Percentiles rank a stretch among this genome's conserved stretches.
phyloP scores from a whole-genome alignment of 2,113 vertebrate species.

The Vidua chalybeata region DNA sequence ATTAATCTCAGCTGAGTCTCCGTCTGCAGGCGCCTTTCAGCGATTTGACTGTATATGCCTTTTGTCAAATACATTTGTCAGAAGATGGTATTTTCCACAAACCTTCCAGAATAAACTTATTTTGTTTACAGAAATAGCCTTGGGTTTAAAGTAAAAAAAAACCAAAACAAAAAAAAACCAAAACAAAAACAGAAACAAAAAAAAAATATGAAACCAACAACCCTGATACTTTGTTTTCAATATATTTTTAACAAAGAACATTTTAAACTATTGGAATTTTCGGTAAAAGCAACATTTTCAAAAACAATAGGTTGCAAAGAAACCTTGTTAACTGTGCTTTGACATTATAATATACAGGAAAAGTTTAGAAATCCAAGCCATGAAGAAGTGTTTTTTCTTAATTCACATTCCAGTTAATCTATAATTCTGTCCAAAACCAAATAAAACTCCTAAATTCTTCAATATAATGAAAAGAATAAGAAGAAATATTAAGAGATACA shows the following conservation, averaged over 20 bases:
- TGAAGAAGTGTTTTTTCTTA: background rate
- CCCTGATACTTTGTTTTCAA: background rate
- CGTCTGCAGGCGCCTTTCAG: background rate
- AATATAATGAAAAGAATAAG: background rate
- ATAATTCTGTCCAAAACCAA: background rate
- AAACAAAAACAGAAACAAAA: too few relatives aligned
- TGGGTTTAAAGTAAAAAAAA: background rate
- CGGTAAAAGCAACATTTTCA: background rate
- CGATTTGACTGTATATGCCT: background rate
- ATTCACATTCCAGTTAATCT: background rate
- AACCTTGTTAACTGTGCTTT: background rate
- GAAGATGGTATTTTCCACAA: background rate
- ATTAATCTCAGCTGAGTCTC: slow-evolving; percentile 12
- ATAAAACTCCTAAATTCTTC: background rate
- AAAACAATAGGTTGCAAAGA: background rate
- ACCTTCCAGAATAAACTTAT: background rate
- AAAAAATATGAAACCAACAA: background rate
- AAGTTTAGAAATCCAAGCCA: background rate
- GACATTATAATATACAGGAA: background rate
- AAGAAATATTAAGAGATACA: background rate
- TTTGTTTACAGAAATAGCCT: slow-evolving; percentile 25
- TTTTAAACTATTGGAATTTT: background rate
- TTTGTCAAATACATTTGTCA: slow-evolving; percentile 46
- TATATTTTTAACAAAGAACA: background rate
- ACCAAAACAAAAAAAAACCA: too few relatives aligned